A percentile compares a stretch with the other conserved stretches of the same genome.
Conservation (phyloP, 2,888 invertebrate species). For the Byasa hedistus region DNA sequence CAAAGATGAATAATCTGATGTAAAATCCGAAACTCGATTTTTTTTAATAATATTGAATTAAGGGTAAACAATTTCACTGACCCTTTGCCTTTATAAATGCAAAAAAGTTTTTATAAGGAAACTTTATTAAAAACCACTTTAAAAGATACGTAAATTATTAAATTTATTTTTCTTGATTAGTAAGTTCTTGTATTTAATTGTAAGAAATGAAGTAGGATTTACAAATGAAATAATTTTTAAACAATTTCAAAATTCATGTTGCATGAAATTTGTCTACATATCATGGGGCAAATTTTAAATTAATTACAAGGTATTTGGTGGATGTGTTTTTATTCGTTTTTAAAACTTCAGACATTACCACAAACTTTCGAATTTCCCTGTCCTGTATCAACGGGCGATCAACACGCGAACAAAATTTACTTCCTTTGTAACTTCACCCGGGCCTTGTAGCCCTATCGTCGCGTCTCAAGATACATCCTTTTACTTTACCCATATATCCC, state of each 20-base stretch:
- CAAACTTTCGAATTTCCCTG: conserved; percentile 8
- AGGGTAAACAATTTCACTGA: too few relatives aligned
- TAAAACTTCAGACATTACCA: conserved; percentile 19
- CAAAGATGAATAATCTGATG: too few relatives aligned
- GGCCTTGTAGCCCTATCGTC: conserved; percentile 55
- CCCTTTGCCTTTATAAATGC: too few relatives aligned
- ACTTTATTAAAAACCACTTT: conserved; percentile 1
- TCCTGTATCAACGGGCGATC: conserved; percentile 31
- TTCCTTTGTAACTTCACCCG: conserved; percentile 53
- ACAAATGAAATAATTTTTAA: not conserved
- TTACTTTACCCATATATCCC: conserved; percentile 59
- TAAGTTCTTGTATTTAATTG: not conserved
- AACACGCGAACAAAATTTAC: conserved; percentile 44
- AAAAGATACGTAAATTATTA: not conserved
- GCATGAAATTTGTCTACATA: not conserved
- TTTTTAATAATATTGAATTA: too few relatives aligned
- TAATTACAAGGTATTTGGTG: not conserved
- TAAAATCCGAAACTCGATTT: too few relatives aligned
- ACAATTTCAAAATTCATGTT: not conserved
- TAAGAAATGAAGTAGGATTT: not conserved
- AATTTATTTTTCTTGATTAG: not conserved
- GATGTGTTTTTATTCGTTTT: not conserved
- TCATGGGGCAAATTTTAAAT: not conserved
- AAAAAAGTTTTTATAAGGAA: conserved; percentile 11
- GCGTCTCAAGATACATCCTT: conserved; percentile 62